Conservation (phyloP, 2,113 vertebrate species). For the Epinephelus fuscoguttatus region DNA sequence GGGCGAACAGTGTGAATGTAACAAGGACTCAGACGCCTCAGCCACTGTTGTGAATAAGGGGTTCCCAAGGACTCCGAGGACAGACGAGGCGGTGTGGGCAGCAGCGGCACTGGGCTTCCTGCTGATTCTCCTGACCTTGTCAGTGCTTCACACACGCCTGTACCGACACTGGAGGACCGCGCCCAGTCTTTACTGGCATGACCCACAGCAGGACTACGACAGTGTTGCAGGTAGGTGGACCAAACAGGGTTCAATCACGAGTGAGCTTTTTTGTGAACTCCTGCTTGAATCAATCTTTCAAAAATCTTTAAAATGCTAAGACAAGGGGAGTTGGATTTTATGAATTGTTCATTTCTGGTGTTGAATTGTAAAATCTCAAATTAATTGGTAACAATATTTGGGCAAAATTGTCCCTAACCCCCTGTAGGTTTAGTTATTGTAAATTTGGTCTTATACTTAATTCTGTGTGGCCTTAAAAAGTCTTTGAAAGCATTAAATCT, state of each 20-base stretch:
- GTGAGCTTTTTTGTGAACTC: background rate
- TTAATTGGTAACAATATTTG: too few species aligned
- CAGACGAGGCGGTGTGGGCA: conserved; percentile 90
- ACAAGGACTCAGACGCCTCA: background rate
- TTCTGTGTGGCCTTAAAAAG: too few species aligned
- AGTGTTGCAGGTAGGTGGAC: conserved; percentile 79
- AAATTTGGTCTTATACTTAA: too few species aligned
- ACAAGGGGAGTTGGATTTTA: too few species aligned
- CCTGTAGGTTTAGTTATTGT: too few species aligned
- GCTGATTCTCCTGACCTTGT: conserved; percentile 86
- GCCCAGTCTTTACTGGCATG: conserved; percentile 90
- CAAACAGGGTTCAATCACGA: background rate
- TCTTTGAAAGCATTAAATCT: too few species aligned
- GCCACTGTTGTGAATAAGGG: conserved; percentile 3
- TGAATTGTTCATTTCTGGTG: too few species aligned
- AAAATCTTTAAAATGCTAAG: too few species aligned
- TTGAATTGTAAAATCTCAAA: too few species aligned
- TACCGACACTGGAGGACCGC: conserved; percentile 87
- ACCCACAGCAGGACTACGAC: conserved; percentile 82
- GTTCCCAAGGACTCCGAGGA: conserved; percentile 79
- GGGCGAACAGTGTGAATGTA: conserved; percentile 36
- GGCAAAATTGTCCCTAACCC: too few species aligned
- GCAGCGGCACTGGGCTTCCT: conserved; percentile 90
- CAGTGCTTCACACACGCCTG: conserved; percentile 84
- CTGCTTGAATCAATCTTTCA: too few species aligned